Conservation (phyloP, 2,113 vertebrate genomes). For the Heptranchias perlo region DNA sequence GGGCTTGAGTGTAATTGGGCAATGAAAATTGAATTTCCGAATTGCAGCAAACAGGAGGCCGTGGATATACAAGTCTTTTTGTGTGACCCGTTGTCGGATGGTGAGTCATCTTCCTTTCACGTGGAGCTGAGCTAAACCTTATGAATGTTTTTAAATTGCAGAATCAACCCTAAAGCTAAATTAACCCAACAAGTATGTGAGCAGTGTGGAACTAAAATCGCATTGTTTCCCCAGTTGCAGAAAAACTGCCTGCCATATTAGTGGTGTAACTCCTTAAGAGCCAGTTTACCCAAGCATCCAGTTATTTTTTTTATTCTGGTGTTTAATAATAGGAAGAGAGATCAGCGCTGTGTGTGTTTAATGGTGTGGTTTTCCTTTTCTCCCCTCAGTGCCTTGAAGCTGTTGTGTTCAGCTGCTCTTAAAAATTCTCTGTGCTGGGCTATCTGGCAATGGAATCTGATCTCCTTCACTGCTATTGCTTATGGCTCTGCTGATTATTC, state of each 20-base stretch:
- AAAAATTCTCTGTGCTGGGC: neutral
- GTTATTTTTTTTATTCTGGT: constrained; percentile 48
- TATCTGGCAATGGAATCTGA: constrained; percentile 16
- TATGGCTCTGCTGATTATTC: neutral
- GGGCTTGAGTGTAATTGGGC: neutral
- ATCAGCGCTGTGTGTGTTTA: constrained; percentile 1
- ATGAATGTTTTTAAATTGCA: neutral
- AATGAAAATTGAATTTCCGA: neutral
- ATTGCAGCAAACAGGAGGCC: neutral
- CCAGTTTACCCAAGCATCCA: constrained; percentile 49
- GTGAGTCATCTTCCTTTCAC: constrained; percentile 12
- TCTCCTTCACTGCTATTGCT: neutral
- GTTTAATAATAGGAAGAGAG: constrained; percentile 38
- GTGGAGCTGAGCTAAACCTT: neutral
- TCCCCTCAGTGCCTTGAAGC: neutral
- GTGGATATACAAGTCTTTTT: neutral
- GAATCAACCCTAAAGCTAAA: neutral
- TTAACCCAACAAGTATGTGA: neutral
- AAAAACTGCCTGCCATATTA: constrained; percentile 35
- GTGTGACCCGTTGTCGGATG: neutral
- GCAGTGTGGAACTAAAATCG: constrained; percentile 14
- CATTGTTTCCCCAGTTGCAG: constrained; percentile 16
- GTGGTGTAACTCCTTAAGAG: constrained; percentile 75
- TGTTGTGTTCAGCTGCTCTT: neutral
- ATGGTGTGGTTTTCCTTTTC: constrained; percentile 17